phyloP scores from a whole-genome alignment of 1,140 invertebrate genomes.

The Drosophila paulistorum region DNA sequence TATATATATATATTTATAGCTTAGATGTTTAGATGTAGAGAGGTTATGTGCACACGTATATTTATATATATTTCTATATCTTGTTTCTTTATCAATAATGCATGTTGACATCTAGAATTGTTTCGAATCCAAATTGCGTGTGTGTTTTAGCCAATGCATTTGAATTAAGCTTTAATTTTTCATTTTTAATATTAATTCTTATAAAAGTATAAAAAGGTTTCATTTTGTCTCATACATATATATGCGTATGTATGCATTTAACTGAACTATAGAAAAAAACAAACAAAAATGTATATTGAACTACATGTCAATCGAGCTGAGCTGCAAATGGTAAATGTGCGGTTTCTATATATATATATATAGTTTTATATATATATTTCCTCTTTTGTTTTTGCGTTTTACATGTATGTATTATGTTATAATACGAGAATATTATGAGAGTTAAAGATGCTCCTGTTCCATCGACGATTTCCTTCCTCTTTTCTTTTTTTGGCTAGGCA shows the following conservation, averaged over 20 bases:
- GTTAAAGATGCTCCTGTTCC: conserved; percentile 35
- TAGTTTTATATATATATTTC: conserved; percentile 32
- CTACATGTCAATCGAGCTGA: conserved; percentile 49
- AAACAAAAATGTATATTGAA: conserved; percentile 46
- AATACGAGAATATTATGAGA: conserved; percentile 59
- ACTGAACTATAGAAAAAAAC: conserved; percentile 40
- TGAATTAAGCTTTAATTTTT: conserved; percentile 64
- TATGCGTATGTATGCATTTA: conserved; percentile 44
- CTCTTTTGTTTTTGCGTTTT: conserved; percentile 5
- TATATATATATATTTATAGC: conserved; percentile 41
- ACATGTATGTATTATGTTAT: conserved; percentile 51
- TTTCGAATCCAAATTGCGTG: conserved; percentile 40
- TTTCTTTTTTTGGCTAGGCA: conserved; percentile 10
- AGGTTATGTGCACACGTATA: conserved; percentile 43
- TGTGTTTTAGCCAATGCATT: conserved; percentile 57
- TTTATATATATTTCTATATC: conserved; percentile 34
- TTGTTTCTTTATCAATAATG: conserved; percentile 47
- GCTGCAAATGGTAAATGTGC: conserved; percentile 33
- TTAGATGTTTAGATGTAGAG: conserved; percentile 13
- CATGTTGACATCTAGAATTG: conserved; percentile 75
- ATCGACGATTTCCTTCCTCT: conserved; percentile 28
- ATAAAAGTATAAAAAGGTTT: conserved; percentile 78
- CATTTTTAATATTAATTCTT: conserved; percentile 61
- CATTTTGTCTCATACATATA: conserved; percentile 42
- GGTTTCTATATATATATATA: conserved; percentile 31